A percentile compares a stretch with the other conserved stretches of the same genome.
These are phyloP conservation scores for Mastomys natalensis DNA, from an alignment of 2,113 vertebrate species.

Conservation along the genomic window DNA sequence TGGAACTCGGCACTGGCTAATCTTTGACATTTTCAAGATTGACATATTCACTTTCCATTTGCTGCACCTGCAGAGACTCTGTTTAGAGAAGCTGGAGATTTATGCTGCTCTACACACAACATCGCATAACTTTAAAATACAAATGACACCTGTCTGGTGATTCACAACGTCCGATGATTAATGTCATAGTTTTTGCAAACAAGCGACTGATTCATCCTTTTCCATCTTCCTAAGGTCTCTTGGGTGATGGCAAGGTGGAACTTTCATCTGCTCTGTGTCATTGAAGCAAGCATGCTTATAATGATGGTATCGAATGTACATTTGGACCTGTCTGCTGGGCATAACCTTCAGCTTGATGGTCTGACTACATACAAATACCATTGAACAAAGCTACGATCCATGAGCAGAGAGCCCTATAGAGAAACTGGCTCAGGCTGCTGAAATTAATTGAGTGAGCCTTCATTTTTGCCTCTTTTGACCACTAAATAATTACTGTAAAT, in stretches of 20 bases:
- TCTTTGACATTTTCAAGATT: constrained; percentile 74
- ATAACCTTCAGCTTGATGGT: neutral
- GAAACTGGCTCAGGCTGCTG: neutral
- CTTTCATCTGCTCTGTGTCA: constrained; percentile 48
- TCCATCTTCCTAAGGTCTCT: constrained; percentile 69
- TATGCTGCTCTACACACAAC: constrained; percentile 73
- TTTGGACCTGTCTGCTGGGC: constrained; percentile 48
- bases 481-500: neutral
- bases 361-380: constrained; percentile 56
- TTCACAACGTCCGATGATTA: constrained; percentile 52
- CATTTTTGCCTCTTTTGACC: constrained; percentile 54
- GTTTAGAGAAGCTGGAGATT: constrained; percentile 66
- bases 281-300: constrained; percentile 42
- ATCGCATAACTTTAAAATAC: constrained; percentile 73
- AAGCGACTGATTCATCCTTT: constrained; percentile 68
- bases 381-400: neutral
- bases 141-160: constrained; percentile 67
- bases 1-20: constrained; percentile 71
- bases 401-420: constrained; percentile 13
- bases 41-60: constrained; percentile 74
- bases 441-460: constrained; percentile 43
- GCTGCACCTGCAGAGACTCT: constrained; percentile 53
- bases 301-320: constrained; percentile 14
- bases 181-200: constrained; percentile 69
- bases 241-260: constrained; percentile 61